Evolutionary conservation across 2,113 vertebrate species (phyloP), one percentile per base, ranked within the genome.

Genomic region (Microtus ochrogaster): DNA sequence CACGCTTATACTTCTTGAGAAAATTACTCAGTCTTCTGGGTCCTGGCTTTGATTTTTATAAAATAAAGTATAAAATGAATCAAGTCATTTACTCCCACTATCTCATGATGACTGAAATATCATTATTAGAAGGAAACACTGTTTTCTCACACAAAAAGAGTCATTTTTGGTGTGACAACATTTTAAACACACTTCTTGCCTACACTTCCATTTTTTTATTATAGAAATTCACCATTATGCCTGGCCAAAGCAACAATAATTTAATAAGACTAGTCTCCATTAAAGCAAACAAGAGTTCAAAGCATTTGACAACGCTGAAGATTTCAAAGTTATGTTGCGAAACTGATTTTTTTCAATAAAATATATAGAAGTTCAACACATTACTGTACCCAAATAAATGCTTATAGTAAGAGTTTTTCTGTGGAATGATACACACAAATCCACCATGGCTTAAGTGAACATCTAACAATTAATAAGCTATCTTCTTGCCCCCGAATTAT

Each of bases 21-120:
- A 92, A 96, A 95, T 92, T 85, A 81, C 30, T 91, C 82, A 84
- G 44, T 33, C 22, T 97, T 92, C 55, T 88, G 76, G 21, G 52
- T 21, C 49, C 41, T 91, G 36, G 17, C 82, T 79, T 77, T 39
- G 26, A 47, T 5, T 93, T 74, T 82, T 96, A 72, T 91, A 83
- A 85, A 49, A 36, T 68, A 87, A 30, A 70, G 33, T 82, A 92
- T 16, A 52, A 49, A 88, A 81, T 66, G 30, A 92, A 88, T 41
- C 21, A 79, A 90, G 7, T 41, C 58, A 93, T 91, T 94, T 88
- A 84, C 14, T 77, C 58, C 5, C 7, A 65, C 44, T 2, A 0
- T 66, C 70, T 90, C 39, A 73, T 91, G 73, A 89, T 47, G 92
- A 28, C 16, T 36, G n/a, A 74, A 61, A 52, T 61, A 70, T 81